Evolutionary conservation across 2,113 vertebrate genomes (phyloP), one percentile per base, ranked within the genome.

Genomic region (Trinectes maculatus): DNA sequence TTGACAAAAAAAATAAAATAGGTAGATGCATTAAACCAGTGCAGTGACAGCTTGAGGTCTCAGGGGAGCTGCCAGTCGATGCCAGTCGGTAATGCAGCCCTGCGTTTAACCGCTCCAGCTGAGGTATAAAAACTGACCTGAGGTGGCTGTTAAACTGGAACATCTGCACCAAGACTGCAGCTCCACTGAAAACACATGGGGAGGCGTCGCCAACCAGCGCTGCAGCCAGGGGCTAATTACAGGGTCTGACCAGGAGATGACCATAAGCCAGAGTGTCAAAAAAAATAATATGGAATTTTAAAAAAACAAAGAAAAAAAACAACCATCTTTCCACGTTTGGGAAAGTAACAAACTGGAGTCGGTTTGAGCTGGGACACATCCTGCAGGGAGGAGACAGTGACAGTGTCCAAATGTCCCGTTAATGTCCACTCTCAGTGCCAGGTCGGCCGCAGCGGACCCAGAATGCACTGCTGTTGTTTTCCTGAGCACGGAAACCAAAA

Each of bases 391-490:
- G 42, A 44, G 25, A 10, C 3, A 44, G 28, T 19, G 8, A 31
- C 28, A n/a, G n/a, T n/a, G n/a, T 56, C 49, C 4, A 10, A 54
- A 54, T 22, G 11, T 67, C 29, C 15, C 58, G 29, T 46, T 65
- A 36, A 62, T 44, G 69, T 80, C 58, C 57, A 42, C 54, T 55
- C 62, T 6, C 16, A 56, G 55, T 10, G 64, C 77, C 78, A 83
- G 71, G 49, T 51, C 44, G 64, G 62, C 71, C 84, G 56, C 55
- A 65, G 46, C 34, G 76, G 60, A 57, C 28, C 8, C 21, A 67
- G 75, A 74, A 71, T 58, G 70, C 24, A 19, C 71, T 31, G 52
- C 48, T 33, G 48, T 24, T 62, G 59, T 48, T 61, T 70, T 47
- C 47, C 31, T 51, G 24, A 3, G 11, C 48, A n/a, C n/a, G n/a